phyloP scores from a whole-genome alignment of 2,888 invertebrate species.

The Drosophila ezoana region DNA sequence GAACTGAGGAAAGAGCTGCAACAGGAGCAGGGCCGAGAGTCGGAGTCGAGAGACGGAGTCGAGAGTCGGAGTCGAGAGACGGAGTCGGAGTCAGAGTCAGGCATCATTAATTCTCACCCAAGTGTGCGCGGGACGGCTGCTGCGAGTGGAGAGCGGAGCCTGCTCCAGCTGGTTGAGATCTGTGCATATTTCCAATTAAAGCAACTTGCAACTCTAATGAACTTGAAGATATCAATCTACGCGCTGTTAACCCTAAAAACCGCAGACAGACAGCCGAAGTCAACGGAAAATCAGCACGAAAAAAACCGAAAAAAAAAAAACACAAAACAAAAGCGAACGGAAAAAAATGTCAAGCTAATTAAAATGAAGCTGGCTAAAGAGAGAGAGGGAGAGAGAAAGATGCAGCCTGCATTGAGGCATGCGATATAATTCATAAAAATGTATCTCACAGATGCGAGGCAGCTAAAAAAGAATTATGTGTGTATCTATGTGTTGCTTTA shows the following conservation, averaged over 20 bases:
- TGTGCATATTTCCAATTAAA: constrained; percentile 79
- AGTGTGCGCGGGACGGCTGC: constrained; percentile 54
- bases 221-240: constrained; percentile 81
- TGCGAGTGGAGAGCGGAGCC: background rate
- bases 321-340: constrained; percentile 6
- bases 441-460: constrained; percentile 17
- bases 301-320: constrained; percentile 14
- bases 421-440: constrained; percentile 54
- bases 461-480: constrained; percentile 12
- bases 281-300: constrained; percentile 16
- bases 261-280: constrained; percentile 45
- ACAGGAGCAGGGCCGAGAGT: constrained; percentile 19
- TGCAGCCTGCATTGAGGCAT: constrained; percentile 33
- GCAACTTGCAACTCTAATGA: constrained; percentile 77
- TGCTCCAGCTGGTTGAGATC: constrained; percentile 13
- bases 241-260: constrained; percentile 77
- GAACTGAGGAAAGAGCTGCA: constrained; percentile 60
- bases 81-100: constrained; percentile 39
- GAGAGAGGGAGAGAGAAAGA: constrained; percentile 8
- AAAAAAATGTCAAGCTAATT: constrained; percentile 75
- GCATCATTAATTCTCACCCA: constrained; percentile 79
- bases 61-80: constrained; percentile 18
- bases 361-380: constrained; percentile 55
- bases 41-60: constrained; percentile 11
- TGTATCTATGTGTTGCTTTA: constrained; percentile 20